These are phyloP conservation scores for Molanna angustata DNA, from an alignment of 2,888 invertebrate genomes.

Conservation along the genomic window DNA sequence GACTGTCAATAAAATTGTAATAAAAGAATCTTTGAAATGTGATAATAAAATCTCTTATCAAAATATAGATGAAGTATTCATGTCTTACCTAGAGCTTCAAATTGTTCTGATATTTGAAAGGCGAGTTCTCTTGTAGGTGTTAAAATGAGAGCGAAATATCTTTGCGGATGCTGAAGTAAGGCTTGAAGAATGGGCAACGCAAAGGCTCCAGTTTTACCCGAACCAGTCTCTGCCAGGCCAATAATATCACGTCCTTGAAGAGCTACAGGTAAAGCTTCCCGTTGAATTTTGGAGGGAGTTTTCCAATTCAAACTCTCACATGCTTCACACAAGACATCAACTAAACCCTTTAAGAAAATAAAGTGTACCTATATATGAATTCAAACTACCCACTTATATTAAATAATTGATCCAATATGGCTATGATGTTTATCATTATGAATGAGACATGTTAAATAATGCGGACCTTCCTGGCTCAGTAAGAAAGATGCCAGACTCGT, in stretches of 20 bases:
- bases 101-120: constrained; percentile 97
- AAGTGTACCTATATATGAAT: background rate
- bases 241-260: constrained; percentile 80
- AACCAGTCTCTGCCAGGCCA: constrained; percentile 81
- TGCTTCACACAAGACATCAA: constrained; percentile 87
- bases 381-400: background rate
- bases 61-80: too few species aligned
- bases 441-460: too few species aligned
- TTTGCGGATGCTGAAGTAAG: constrained; percentile 85
- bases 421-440: too few species aligned
- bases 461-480: too few species aligned
- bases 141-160: constrained; percentile 88
- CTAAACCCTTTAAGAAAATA: constrained; percentile 68
- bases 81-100: constrained; percentile 91
- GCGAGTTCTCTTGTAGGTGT: constrained; percentile 98
- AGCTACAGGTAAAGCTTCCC: constrained; percentile 89
- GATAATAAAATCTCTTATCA: too few species aligned
- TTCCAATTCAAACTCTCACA: constrained; percentile 94
- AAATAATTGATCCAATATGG: too few species aligned
- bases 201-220: constrained; percentile 97
- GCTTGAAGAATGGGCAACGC: constrained; percentile 94
- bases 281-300: constrained; percentile 91
- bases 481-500: too few species aligned
- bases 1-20: too few species aligned
- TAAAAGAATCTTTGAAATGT: too few species aligned